phyloP scores from a whole-genome alignment of 2,888 invertebrate genomes.

The Empis livida region DNA sequence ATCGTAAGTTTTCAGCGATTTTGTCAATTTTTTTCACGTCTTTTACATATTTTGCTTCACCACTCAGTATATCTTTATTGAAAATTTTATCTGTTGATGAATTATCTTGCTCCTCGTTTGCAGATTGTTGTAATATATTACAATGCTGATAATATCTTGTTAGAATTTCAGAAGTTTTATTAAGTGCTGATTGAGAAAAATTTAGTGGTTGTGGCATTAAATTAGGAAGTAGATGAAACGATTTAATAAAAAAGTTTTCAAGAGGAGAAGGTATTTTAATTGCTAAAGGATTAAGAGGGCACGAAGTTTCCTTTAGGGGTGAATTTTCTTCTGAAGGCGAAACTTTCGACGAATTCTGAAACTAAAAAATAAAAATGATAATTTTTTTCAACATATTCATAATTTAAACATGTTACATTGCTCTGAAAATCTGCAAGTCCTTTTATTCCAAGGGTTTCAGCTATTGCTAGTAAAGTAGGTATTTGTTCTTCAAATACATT shows the following conservation, averaged over 20 bases:
- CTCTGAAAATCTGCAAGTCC: conserved; percentile 65
- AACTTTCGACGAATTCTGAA: background rate
- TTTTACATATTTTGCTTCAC: conserved; percentile 16
- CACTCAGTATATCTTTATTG: conserved; percentile 12
- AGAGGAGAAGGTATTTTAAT: conserved; percentile 28
- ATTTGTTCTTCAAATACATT: conserved; percentile 69
- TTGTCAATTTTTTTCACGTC: conserved; percentile 36
- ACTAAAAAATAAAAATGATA: background rate
- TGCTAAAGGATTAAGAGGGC: conserved; percentile 12
- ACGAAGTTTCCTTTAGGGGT: conserved; percentile 8
- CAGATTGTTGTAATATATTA: conserved; percentile 16
- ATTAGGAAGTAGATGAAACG: conserved; percentile 34
- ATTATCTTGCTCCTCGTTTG: conserved; percentile 20
- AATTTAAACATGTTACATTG: conserved; percentile 42
- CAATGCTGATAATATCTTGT: conserved; percentile 35
- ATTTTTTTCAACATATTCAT: background rate
- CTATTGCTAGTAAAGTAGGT: conserved; percentile 61
- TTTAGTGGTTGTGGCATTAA: conserved; percentile 34
- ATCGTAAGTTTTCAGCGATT: conserved; percentile 32
- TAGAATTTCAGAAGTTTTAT: conserved; percentile 31
- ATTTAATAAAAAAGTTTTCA: conserved; percentile 34
- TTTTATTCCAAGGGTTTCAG: conserved; percentile 67
- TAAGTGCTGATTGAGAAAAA: conserved; percentile 34
- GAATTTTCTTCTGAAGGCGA: conserved; percentile 10
- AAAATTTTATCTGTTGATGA: conserved; percentile 12